Percentiles rank a stretch among this genome's conserved stretches.
Conservation (phyloP, 2,888 invertebrate genomes). For the Andrena hattorfiana region DNA sequence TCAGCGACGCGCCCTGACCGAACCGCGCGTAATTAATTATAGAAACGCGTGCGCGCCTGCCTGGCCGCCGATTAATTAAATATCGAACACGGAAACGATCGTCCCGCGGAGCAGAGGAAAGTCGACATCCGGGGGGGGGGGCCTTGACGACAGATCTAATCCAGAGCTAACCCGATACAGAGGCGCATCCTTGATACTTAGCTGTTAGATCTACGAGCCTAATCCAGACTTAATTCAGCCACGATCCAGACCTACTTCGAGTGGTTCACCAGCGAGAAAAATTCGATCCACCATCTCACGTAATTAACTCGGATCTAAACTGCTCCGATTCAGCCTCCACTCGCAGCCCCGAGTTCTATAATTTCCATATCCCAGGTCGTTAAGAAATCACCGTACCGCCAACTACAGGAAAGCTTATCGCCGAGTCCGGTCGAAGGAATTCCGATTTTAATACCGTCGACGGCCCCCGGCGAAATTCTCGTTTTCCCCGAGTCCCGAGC, state of each 20-base stretch:
- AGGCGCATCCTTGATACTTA: neutral
- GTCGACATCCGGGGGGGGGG: neutral
- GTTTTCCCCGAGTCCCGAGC: slow-evolving; percentile 22
- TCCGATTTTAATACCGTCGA: slow-evolving; percentile 38
- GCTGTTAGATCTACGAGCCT: too few relatives aligned
- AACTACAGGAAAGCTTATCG: slow-evolving; percentile 24
- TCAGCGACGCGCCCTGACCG: slow-evolving; percentile 43
- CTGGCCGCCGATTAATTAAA: slow-evolving; percentile 55
- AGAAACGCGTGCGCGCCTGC: slow-evolving; percentile 25
- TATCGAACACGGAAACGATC: slow-evolving; percentile 58
- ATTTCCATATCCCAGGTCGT: neutral
- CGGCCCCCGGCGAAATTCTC: neutral
- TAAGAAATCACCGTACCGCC: neutral
- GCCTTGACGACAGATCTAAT: neutral
- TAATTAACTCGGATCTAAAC: neutral
- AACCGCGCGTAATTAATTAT: slow-evolving; percentile 63
- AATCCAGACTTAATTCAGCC: too few relatives aligned
- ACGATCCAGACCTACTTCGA: too few relatives aligned
- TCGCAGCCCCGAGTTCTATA: neutral
- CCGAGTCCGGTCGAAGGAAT: slow-evolving; percentile 24
- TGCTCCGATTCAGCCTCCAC: neutral
- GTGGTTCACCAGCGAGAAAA: too few relatives aligned
- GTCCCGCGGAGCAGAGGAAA: neutral
- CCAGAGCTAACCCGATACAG: neutral
- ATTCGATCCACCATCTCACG: neutral